phyloP scores from a whole-genome alignment of 2,888 invertebrate species.

The Synanthedon myopaeformis region DNA sequence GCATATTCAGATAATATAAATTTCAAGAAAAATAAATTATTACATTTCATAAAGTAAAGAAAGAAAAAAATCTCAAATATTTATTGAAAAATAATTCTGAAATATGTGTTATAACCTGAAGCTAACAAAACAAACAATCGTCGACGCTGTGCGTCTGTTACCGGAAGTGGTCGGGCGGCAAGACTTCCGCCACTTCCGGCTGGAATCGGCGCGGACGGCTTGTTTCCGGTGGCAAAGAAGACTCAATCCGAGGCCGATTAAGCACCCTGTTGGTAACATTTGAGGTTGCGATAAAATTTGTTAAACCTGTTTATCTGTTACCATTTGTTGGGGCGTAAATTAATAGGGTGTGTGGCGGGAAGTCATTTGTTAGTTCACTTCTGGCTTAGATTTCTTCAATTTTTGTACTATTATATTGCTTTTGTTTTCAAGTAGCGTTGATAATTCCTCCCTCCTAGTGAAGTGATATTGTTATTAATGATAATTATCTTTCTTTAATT shows the following conservation, averaged over 20 bases:
- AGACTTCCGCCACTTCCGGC: slow-evolving; percentile 38
- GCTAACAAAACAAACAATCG: slow-evolving; percentile 1
- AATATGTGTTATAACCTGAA: too few species aligned
- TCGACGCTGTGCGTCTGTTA: slow-evolving; percentile 1
- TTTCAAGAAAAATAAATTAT: too few species aligned
- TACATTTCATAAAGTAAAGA: too few species aligned
- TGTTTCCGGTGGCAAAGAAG: slow-evolving; percentile 21
- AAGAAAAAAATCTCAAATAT: too few species aligned
- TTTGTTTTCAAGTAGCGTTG: not conserved
- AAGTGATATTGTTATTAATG: not conserved
- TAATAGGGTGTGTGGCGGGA: not conserved
- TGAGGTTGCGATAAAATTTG: slow-evolving; percentile 12
- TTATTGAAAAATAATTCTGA: too few species aligned
- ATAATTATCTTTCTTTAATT: not conserved
- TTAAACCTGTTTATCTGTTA: slow-evolving; percentile 3
- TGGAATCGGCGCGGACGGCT: slow-evolving; percentile 23
- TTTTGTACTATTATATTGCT: too few species aligned
- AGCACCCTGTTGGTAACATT: slow-evolving; percentile 16
- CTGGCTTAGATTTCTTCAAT: not conserved
- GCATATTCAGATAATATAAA: too few species aligned
- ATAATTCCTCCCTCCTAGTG: not conserved
- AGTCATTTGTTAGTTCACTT: not conserved
- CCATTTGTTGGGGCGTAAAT: not conserved
- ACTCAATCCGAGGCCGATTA: slow-evolving; percentile 26
- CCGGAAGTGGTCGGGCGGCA: slow-evolving; percentile 29